phyloP scores from a whole-genome alignment of 2,888 invertebrate genomes.

The Punctoribates punctum region DNA sequence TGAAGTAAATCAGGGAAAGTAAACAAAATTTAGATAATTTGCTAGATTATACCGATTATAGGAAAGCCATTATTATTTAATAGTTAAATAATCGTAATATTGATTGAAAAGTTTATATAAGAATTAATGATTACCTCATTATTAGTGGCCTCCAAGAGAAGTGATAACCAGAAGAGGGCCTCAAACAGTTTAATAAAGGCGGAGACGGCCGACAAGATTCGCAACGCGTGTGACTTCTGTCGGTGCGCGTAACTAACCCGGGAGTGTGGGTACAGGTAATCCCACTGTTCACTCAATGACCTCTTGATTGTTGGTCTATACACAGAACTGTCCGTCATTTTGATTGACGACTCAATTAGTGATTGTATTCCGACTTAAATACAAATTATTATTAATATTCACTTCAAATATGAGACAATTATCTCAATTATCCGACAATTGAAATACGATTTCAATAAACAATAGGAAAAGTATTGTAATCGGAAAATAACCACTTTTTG shows the following conservation, averaged over 20 bases:
- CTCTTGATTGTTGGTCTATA: not conserved
- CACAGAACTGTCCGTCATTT: not conserved
- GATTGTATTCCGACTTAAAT: too few species aligned
- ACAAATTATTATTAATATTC: not conserved
- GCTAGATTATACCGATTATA: too few species aligned
- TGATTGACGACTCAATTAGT: not conserved
- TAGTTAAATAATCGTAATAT: too few species aligned
- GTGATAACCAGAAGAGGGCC: not conserved
- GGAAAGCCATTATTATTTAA: too few species aligned
- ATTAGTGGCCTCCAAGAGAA: conserved; percentile 4
- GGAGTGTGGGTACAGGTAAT: not conserved
- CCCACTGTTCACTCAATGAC: not conserved
- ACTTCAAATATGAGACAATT: too few species aligned
- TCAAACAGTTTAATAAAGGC: conserved; percentile 17
- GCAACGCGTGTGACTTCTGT: not conserved
- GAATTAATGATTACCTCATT: conserved; percentile 7
- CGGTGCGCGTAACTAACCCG: not conserved
- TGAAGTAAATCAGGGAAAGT: too few species aligned
- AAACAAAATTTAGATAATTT: too few species aligned
- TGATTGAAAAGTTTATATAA: too few species aligned
- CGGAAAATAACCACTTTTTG: too few species aligned
- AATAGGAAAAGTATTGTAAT: too few species aligned
- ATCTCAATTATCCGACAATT: too few species aligned
- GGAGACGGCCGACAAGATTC: not conserved
- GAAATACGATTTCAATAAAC: too few species aligned